These are phyloP conservation scores for Bos javanicus DNA, from an alignment of 2,113 vertebrate genomes.

Conservation along the genomic window DNA sequence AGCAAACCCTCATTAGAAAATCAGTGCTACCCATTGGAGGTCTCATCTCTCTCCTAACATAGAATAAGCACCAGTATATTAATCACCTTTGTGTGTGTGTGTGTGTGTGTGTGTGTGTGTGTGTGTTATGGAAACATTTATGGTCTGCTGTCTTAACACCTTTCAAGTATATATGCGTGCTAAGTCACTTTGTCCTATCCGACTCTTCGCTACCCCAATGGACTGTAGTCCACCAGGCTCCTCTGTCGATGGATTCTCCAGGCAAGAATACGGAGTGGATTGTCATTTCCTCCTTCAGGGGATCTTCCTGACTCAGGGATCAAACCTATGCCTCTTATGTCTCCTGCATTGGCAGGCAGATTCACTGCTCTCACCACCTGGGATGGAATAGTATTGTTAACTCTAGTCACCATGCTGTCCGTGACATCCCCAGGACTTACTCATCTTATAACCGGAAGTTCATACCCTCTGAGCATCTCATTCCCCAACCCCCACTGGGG, in stretches of 20 bases:
- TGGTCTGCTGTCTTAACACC: too few species aligned
- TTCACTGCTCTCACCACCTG: background rate
- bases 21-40: background rate
- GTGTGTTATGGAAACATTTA: background rate
- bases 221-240: background rate
- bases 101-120: background rate
- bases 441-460: background rate
- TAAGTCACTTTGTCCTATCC: background rate
- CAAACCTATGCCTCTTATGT: background rate
- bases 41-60: background rate
- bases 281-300: background rate
- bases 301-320: background rate
- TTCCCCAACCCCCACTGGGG: too few species aligned
- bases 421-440: too few species aligned
- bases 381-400: background rate
- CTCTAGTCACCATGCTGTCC: background rate
- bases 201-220: accelerated
- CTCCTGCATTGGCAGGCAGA: background rate
- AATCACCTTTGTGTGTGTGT: background rate
- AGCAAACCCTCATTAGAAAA: background rate
- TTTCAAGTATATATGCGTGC: background rate
- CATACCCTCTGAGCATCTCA: background rate
- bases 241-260: background rate
- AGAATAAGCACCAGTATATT: background rate
- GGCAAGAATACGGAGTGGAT: background rate